Conservation (phyloP, 2,797 vertebrate genomes). For the Falco biarmicus region DNA sequence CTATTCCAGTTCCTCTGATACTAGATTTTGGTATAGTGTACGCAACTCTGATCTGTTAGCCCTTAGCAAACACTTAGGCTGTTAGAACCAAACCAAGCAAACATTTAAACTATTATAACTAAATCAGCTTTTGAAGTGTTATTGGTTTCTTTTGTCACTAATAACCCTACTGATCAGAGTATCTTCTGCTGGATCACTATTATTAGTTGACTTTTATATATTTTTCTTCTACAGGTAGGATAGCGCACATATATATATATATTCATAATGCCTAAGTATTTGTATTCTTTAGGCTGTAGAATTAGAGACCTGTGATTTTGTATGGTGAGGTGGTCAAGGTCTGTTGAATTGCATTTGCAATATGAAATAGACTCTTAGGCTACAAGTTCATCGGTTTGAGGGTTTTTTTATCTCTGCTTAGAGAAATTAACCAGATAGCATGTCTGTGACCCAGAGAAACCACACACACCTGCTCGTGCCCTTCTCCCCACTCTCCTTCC, state of each 20-base stretch:
- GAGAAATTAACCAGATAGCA: neutral
- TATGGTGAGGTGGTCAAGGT: neutral
- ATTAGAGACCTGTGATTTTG: neutral
- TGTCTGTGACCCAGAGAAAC: neutral
- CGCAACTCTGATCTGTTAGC: neutral
- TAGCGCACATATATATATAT: neutral
- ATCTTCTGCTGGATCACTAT: neutral
- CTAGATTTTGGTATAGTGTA: neutral
- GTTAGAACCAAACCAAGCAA: neutral
- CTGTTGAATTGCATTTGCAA: neutral
- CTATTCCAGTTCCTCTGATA: neutral
- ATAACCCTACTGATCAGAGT: neutral
- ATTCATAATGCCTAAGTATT: neutral
- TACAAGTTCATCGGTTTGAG: neutral
- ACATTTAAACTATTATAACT: neutral
- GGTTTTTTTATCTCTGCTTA: neutral
- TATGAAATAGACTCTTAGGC: neutral
- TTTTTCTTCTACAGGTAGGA: neutral
- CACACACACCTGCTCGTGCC: neutral
- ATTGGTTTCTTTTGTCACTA: neutral
- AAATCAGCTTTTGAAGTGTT: neutral
- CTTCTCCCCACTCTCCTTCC: fast-evolving
- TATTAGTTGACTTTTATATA: neutral
- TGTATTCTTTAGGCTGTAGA: neutral
- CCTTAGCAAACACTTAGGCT: neutral